phyloP scores from a whole-genome alignment of 2,113 vertebrate genomes.

The Mionectes macconnelli region DNA sequence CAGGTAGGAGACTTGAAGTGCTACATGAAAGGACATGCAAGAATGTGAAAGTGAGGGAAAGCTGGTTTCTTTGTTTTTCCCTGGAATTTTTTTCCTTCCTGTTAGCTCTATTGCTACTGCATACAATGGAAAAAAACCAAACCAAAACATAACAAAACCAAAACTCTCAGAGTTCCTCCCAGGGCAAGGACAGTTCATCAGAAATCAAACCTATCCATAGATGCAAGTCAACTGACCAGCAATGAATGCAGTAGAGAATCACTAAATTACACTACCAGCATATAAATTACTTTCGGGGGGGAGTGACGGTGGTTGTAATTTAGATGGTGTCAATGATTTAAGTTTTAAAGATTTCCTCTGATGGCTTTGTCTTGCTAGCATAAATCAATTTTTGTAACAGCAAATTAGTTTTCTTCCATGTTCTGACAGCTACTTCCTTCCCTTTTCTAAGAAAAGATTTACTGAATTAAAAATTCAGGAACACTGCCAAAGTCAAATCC shows the following conservation, averaged over 20 bases:
- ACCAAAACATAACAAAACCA: neutral
- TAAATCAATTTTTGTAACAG: neutral
- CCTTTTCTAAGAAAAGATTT: conserved; percentile 33
- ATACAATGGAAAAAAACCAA: neutral
- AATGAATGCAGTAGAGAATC: neutral
- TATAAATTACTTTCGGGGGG: neutral
- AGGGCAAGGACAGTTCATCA: neutral
- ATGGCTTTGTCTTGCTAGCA: neutral
- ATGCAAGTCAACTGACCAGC: neutral
- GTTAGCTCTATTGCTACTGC: neutral
- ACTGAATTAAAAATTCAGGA: conserved; percentile 37
- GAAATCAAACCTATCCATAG: neutral
- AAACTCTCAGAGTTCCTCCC: neutral
- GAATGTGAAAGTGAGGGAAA: neutral
- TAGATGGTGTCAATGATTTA: neutral
- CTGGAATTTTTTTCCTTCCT: neutral
- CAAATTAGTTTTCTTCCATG: neutral
- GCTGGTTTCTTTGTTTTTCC: neutral
- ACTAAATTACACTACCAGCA: neutral
- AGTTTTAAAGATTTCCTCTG: neutral
- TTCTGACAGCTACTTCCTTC: neutral
- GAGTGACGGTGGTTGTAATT: neutral
- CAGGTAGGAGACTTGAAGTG: neutral
- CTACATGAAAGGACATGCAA: neutral
- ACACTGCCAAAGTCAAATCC: conserved; percentile 67